phyloP scores from a whole-genome alignment of 2,888 invertebrate genomes.

The Meiosimyza platycephala region DNA sequence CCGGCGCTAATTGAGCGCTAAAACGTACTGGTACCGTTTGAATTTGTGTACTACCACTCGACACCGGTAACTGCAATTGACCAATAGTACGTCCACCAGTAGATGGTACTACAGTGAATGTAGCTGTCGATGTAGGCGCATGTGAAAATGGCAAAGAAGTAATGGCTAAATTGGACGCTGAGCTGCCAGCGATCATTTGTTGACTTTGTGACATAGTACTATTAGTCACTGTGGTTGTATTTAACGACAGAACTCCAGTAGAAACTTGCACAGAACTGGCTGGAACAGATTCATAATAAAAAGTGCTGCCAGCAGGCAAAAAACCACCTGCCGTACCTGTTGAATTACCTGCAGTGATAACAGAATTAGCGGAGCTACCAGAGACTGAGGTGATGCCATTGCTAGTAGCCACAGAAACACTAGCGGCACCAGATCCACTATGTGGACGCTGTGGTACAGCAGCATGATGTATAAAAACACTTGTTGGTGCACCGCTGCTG shows the following conservation, averaged over 20 bases:
- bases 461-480: conserved; percentile 59
- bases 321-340: conserved; percentile 51
- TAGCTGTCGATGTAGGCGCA: conserved; percentile 58
- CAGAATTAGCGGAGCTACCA: conserved; percentile 37
- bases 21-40: conserved; percentile 59
- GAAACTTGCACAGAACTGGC: conserved; percentile 60
- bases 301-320: conserved; percentile 61
- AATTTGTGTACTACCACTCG: conserved; percentile 52
- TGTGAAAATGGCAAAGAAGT: conserved; percentile 62
- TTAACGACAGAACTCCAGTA: conserved; percentile 64
- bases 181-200: conserved; percentile 45
- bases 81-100: conserved; percentile 57
- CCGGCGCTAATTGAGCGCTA: conserved; percentile 51
- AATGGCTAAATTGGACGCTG: conserved; percentile 45
- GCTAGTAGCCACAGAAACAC: conserved; percentile 42
- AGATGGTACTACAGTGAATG: conserved; percentile 65
- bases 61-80: conserved; percentile 59
- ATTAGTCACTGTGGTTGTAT: conserved; percentile 63
- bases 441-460: conserved; percentile 49
- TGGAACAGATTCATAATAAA: conserved; percentile 66
- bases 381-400: conserved; percentile 13
- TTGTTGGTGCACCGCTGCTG: conserved; percentile 47
- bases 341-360: conserved; percentile 40
- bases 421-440: conserved; percentile 41
- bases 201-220: conserved; percentile 57